Conservation (phyloP, 2,113 vertebrate genomes). For the Dicrurus megarhynchus region DNA sequence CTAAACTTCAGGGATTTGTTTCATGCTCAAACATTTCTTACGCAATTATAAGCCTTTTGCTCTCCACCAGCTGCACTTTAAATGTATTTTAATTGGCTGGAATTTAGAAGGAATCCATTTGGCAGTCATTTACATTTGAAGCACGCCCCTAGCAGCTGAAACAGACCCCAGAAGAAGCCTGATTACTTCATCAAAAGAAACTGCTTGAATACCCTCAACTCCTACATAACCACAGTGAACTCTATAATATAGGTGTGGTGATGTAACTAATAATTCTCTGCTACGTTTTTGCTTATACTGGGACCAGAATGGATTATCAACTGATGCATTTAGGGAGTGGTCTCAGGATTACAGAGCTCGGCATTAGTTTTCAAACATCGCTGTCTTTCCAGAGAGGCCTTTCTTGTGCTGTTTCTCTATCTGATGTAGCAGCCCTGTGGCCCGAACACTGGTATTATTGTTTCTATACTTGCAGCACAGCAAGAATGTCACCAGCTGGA, state of each 20-base stretch:
- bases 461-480: neutral
- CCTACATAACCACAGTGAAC: constrained; percentile 67
- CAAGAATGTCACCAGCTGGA: neutral
- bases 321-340: neutral
- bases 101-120: constrained; percentile 83
- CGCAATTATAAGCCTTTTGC: constrained; percentile 51
- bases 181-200: constrained; percentile 80
- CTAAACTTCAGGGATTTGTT: constrained; percentile 66
- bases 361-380: neutral
- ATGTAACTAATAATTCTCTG: constrained; percentile 69
- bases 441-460: neutral
- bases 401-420: neutral
- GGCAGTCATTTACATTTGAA: constrained; percentile 86
- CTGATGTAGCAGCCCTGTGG: neutral
- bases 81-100: constrained; percentile 82
- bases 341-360: neutral
- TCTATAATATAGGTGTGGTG: constrained; percentile 46
- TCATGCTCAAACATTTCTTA: constrained; percentile 60
- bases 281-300: constrained; percentile 55
- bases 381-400: neutral
- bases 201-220: constrained; percentile 66
- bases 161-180: constrained; percentile 74
- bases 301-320: neutral
- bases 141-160: constrained; percentile 85
- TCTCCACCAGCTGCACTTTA: constrained; percentile 78